These are phyloP conservation scores for Carassius carassius DNA, from an alignment of 2,113 vertebrate genomes.

Conservation along the genomic window DNA sequence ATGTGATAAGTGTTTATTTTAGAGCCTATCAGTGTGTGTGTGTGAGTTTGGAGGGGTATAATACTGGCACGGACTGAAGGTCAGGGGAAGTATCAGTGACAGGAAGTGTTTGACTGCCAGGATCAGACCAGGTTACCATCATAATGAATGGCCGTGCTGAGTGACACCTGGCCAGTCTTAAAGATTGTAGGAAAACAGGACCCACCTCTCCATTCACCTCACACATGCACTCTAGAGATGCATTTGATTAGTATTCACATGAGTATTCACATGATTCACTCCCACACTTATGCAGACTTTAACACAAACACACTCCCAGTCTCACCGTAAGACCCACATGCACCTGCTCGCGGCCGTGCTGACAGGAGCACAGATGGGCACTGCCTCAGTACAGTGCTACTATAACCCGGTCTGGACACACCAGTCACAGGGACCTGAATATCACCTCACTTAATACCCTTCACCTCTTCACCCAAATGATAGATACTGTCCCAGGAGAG, in stretches of 20 bases:
- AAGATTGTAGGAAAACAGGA: constrained; percentile 60
- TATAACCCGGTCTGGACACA: constrained; percentile 25
- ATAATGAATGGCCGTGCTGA: constrained; percentile 78
- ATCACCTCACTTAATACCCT: constrained; percentile 28
- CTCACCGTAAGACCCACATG: constrained; percentile 28
- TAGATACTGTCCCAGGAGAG: neutral
- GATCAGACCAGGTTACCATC: constrained; percentile 75
- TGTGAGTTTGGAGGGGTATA: constrained; percentile 50
- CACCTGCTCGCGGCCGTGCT: constrained; percentile 42
- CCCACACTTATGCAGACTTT: constrained; percentile 32
- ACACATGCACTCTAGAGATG: constrained; percentile 6
- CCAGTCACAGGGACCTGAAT: constrained; percentile 37
- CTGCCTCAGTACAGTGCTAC: constrained; percentile 20
- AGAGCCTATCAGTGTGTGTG: constrained; percentile 25
- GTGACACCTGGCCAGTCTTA: constrained; percentile 75
- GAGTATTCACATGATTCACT: constrained; percentile 43
- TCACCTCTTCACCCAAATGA: constrained; percentile 14
- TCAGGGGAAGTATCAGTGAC: constrained; percentile 87
- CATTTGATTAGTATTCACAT: constrained; percentile 30
- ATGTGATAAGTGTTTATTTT: constrained; percentile 50
- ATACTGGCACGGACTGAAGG: constrained; percentile 77
- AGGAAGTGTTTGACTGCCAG: constrained; percentile 81
- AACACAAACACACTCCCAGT: constrained; percentile 22
- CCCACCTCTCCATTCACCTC: neutral
- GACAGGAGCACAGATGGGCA: constrained; percentile 55